Conservation (phyloP, 2,113 vertebrate genomes). For the Blennius ocellaris region DNA sequence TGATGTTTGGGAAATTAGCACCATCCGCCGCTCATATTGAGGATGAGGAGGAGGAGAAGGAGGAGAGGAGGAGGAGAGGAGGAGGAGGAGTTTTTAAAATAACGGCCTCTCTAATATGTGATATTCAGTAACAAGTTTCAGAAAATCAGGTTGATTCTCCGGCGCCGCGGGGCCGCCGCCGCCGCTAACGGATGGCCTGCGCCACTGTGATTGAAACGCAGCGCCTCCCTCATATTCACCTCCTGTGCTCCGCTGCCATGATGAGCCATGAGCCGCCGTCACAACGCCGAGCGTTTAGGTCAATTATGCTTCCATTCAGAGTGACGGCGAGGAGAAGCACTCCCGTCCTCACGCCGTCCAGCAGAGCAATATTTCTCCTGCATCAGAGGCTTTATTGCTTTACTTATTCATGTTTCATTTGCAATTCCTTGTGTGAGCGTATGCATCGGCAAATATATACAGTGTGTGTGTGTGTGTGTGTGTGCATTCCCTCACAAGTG, state of each 20-base stretch:
- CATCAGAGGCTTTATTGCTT: slow-evolving; percentile 70
- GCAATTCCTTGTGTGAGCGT: slow-evolving; percentile 57
- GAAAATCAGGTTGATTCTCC: slow-evolving; percentile 84
- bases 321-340: slow-evolving; percentile 13
- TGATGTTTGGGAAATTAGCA: slow-evolving; percentile 96
- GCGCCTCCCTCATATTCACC: slow-evolving; percentile 55
- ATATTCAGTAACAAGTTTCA: slow-evolving; percentile 80
- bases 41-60: neutral
- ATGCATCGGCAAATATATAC: slow-evolving; percentile 40
- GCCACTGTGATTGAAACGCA: slow-evolving; percentile 51
- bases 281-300: slow-evolving; percentile 59
- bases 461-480: slow-evolving; percentile 6
- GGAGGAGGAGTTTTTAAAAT: slow-evolving; percentile 57
- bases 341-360: slow-evolving; percentile 9
- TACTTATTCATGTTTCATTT: slow-evolving; percentile 83
- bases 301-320: slow-evolving; percentile 70
- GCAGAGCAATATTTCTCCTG: slow-evolving; percentile 57
- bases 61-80: neutral
- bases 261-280: slow-evolving; percentile 63
- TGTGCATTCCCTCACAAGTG: slow-evolving; percentile 59
- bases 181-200: slow-evolving; percentile 63
- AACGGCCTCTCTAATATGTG: slow-evolving; percentile 72
- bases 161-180: slow-evolving; percentile 37
- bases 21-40: slow-evolving; percentile 81
- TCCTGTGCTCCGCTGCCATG: slow-evolving; percentile 25